Evolutionary conservation across 2,797 vertebrate species (phyloP).

Genomic region (Cryptoblepharus egeriae): DNA sequence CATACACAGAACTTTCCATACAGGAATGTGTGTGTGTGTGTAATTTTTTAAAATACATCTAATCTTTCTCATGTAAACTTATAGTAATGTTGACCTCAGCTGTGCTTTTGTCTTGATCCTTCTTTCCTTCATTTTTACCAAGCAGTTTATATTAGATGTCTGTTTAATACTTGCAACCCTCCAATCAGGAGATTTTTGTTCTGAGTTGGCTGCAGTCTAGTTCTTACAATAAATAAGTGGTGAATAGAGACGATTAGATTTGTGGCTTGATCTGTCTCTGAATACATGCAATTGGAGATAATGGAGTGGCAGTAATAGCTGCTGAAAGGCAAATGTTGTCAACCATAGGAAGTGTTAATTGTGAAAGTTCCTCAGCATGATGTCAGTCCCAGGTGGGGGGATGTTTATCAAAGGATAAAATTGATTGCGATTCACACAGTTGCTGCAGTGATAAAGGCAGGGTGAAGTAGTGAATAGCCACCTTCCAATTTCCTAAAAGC

Average conservation of each 20-base stretch:
- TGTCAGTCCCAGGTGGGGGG: slow-evolving; percentile 42
- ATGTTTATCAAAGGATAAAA: slow-evolving; percentile 50
- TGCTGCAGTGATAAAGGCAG: slow-evolving; percentile 31
- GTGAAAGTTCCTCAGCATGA: slow-evolving; percentile 43
- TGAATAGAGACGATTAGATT: slow-evolving; percentile 25
- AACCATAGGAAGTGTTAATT: slow-evolving; percentile 64
- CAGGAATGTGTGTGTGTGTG: background rate
- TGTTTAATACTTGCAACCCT: background rate
- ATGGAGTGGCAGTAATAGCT: slow-evolving; percentile 39
- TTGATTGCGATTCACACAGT: slow-evolving; percentile 37
- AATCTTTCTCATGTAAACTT: background rate
- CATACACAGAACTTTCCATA: background rate
- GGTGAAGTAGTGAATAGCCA: slow-evolving; percentile 47
- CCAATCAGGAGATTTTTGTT: background rate
- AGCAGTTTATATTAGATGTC: background rate
- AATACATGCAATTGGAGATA: slow-evolving; percentile 27
- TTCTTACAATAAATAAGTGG: background rate
- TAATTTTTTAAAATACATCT: background rate
- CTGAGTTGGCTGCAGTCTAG: background rate
- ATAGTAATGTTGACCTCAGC: background rate
- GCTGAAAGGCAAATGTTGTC: slow-evolving; percentile 36
- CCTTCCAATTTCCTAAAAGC: slow-evolving; percentile 42
- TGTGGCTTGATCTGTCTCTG: slow-evolving; percentile 13
- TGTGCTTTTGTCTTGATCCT: background rate
- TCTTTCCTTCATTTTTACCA: background rate